phyloP scores from a whole-genome alignment of 2,113 vertebrate species.

The Rattus rattus region DNA sequence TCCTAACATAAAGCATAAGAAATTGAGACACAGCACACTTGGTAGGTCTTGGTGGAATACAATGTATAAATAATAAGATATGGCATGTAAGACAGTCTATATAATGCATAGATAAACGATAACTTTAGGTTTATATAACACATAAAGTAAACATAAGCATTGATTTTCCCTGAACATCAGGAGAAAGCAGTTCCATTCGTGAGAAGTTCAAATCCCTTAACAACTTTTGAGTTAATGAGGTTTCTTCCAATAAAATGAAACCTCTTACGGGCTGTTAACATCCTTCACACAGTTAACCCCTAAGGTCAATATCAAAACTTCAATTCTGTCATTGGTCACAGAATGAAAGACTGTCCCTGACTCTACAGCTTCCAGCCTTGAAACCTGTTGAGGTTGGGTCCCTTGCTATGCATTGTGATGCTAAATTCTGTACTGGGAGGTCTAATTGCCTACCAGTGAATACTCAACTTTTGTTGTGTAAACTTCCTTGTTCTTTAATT shows the following conservation, averaged over 20 bases:
- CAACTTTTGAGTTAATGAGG: slow-evolving; percentile 82
- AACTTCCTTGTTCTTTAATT: too few relatives aligned
- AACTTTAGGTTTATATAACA: background rate
- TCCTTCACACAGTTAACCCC: slow-evolving; percentile 19
- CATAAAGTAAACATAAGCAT: background rate
- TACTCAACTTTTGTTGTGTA: too few relatives aligned
- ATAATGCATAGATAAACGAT: background rate
- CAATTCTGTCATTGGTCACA: slow-evolving; percentile 32
- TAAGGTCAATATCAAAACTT: slow-evolving; percentile 19
- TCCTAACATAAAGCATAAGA: background rate
- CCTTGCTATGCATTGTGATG: too few relatives aligned
- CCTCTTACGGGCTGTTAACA: slow-evolving; percentile 54
- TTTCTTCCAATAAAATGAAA: slow-evolving; percentile 84
- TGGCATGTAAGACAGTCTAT: background rate
- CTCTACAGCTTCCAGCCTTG: slow-evolving; percentile 58
- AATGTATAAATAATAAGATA: background rate
- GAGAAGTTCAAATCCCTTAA: slow-evolving; percentile 73
- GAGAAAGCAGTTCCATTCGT: slow-evolving; percentile 64
- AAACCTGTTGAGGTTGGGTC: background rate
- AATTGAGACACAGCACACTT: too few relatives aligned
- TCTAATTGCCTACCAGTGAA: too few relatives aligned
- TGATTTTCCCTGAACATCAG: slow-evolving; percentile 26
- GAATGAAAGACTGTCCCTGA: slow-evolving; percentile 54
- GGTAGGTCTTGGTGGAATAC: background rate
- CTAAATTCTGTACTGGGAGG: too few relatives aligned